These are phyloP conservation scores for Slavum lentiscoides DNA, from an alignment of 2,888 invertebrate species.

Conservation along the genomic window DNA sequence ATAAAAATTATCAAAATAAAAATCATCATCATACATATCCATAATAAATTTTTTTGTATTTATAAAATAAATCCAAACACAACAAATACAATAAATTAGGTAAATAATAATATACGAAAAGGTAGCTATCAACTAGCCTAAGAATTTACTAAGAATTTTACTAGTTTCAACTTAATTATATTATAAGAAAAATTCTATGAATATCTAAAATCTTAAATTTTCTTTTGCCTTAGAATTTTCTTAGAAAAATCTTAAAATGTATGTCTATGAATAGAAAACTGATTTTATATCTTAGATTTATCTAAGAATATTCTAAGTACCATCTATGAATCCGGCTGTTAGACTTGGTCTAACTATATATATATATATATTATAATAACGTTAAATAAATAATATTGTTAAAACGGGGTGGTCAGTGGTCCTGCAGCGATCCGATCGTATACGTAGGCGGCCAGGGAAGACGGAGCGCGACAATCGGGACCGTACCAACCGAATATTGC, in stretches of 20 bases:
- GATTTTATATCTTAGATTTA: not conserved
- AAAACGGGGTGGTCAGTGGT: too few species aligned
- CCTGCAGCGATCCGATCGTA: too few species aligned
- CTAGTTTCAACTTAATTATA: not conserved
- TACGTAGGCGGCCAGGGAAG: too few species aligned
- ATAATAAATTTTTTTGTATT: not conserved
- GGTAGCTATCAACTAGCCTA: not conserved
- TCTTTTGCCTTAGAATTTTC: not conserved
- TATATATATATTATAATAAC: too few species aligned
- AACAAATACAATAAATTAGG: not conserved
- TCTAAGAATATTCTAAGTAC: not conserved
- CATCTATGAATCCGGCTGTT: not conserved
- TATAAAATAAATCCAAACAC: not conserved
- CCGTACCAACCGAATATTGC: too few species aligned
- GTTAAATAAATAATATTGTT: too few species aligned
- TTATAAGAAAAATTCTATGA: conserved; percentile 5
- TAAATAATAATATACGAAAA: not conserved
- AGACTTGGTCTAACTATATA: too few species aligned
- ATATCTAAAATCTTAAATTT: too few species aligned
- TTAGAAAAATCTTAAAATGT: conserved; percentile 2
- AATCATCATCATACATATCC: conserved; percentile 1
- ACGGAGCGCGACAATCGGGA: too few species aligned
- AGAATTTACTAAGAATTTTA: not conserved
- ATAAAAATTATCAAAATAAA: conserved; percentile 14
- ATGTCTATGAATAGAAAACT: conserved; percentile 5